phyloP scores from a whole-genome alignment of 2,797 vertebrate genomes.

The Sciurus vulgaris region DNA sequence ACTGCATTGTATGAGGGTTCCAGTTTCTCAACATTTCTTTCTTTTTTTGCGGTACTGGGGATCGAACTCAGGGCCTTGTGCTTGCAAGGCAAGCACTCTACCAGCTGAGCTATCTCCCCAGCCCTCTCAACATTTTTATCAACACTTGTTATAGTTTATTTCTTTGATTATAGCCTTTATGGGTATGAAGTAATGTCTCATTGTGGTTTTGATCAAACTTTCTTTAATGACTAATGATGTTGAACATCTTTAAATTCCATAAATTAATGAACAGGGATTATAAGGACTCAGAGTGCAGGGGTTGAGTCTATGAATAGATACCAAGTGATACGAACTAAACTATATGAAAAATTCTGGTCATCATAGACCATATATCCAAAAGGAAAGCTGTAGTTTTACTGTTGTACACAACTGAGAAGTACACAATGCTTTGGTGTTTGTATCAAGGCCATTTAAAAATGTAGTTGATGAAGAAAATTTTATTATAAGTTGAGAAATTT shows the following conservation, averaged over 20 bases:
- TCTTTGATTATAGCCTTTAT: background rate
- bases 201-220: too few species aligned
- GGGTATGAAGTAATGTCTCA: background rate
- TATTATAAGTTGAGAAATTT: constrained; percentile 45
- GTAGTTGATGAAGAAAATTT: constrained; percentile 33
- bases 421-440: background rate
- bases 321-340: background rate
- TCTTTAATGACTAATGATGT: background rate
- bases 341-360: background rate
- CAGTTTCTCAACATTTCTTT: background rate
- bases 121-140: background rate
- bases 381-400: background rate
- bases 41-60: too few species aligned
- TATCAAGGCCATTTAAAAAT: background rate
- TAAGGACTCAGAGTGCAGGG: constrained; percentile 16
- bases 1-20: background rate
- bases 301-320: background rate
- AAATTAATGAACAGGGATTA: background rate
- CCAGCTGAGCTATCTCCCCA: too few species aligned
- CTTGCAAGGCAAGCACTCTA: too few species aligned
- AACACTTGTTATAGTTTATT: background rate
- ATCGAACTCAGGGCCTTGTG: too few species aligned
- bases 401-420: background rate
- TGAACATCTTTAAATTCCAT: background rate
- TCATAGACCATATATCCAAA: background rate